phyloP scores from a whole-genome alignment of 2,888 invertebrate genomes.

The Patella pellucida region DNA sequence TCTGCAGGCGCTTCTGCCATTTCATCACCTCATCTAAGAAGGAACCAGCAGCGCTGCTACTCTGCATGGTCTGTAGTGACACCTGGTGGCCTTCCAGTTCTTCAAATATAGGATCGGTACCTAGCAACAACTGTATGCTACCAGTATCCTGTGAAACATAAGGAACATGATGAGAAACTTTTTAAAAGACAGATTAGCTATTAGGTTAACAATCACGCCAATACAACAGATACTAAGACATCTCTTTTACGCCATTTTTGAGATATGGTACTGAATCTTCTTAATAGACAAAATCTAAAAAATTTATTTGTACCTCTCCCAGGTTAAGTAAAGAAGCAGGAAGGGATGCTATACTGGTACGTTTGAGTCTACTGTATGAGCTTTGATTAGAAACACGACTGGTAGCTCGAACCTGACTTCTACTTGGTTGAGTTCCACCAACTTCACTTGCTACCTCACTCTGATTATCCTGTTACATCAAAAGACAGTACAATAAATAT shows the following conservation, averaged over 20 bases:
- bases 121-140: constrained; percentile 56
- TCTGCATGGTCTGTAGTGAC: constrained; percentile 68
- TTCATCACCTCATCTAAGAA: constrained; percentile 71
- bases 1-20: constrained; percentile 70
- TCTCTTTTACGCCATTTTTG: too few relatives aligned
- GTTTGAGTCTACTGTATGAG: constrained; percentile 59
- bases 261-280: too few relatives aligned
- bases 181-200: background rate
- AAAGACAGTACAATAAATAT: background rate
- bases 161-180: background rate
- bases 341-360: constrained; percentile 63
- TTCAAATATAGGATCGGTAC: constrained; percentile 68
- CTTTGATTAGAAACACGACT: constrained; percentile 66
- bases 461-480: constrained; percentile 55
- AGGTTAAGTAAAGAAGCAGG: constrained; percentile 64
- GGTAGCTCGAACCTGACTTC: constrained; percentile 54
- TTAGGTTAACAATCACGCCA: too few relatives aligned
- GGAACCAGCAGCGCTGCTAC: constrained; percentile 67
- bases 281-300: too few relatives aligned
- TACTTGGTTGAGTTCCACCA: constrained; percentile 36
- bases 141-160: constrained; percentile 55
- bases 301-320: constrained; percentile 54
- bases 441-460: constrained; percentile 59
- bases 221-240: too few relatives aligned
- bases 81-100: constrained; percentile 70